Evolutionary conservation across 1,140 invertebrate species (phyloP), one percentile per base, ranked within the genome.

Genomic region (Danaus melanippus): DNA sequence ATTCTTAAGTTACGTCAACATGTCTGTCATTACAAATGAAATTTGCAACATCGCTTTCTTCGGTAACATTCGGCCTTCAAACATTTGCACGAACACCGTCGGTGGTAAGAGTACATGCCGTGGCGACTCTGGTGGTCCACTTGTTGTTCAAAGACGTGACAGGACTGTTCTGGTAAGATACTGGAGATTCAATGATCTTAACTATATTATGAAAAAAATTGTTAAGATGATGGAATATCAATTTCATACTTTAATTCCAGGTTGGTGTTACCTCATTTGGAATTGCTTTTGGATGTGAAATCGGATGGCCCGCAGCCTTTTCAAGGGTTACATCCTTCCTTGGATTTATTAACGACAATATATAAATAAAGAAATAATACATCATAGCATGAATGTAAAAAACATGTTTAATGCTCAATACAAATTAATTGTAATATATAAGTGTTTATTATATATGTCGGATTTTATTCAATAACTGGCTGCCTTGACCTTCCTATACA

Each of bases 181-280:
- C 12, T 3, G 6, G 0, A 32, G 6, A 32, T 32, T 32, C 6
- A 32, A 32, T 32, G 21, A 32, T 8, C 21, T 15, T 3, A 15
- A 15, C 15, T 32, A 32, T 32, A 3, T 7, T 32, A 32, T 32
- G 7, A 32, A 32, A 32, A 32, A 4, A 4, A 4, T 32, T 8
- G 21, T 2, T 0, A 32, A 32, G 6, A 32, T 32, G 21, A 32
- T 32, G 21, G 0, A 8, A 32, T 7, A 47, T 39, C 9, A 8
- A 52, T 32, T 57, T 11, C 10, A 50, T 47, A 15, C 10, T 59
- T 50, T 43, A 48, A 45, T 52, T 55, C 9, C 56, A 71, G 68
- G 53, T 89, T 41, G 89, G 89, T 51, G 56, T 88, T 43, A 80
- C 82, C 2, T 89, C 88, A 2, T 90, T 89, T 56, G 89, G 89